These are phyloP conservation scores for Microplitis manilae DNA, from an alignment of 2,888 invertebrate species.

Conservation along the genomic window DNA sequence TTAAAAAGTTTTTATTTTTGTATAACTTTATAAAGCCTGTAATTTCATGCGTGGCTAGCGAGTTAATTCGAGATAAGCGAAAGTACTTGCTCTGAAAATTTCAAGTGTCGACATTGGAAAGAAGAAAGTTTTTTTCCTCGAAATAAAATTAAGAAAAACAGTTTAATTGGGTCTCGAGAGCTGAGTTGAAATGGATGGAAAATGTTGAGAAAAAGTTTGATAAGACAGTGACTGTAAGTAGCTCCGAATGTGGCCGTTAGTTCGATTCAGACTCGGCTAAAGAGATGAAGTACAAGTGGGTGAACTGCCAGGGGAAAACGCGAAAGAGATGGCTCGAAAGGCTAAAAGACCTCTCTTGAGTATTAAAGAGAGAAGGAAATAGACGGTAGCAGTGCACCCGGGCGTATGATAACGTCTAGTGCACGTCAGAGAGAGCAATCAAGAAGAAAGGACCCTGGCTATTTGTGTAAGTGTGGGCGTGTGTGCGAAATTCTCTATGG, in stretches of 20 bases:
- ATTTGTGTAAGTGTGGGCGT: neutral
- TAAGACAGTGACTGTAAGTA: slow-evolving; percentile 9
- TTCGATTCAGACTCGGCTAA: slow-evolving; percentile 8
- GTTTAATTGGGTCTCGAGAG: neutral
- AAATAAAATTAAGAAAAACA: slow-evolving; percentile 3
- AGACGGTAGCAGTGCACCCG: slow-evolving; percentile 6
- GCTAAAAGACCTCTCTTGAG: slow-evolving; percentile 9
- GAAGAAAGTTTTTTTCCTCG: neutral
- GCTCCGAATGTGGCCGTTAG: slow-evolving; percentile 6
- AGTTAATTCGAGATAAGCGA: neutral
- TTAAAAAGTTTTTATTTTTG: slow-evolving; percentile 11
- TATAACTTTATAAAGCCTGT: slow-evolving; percentile 8
- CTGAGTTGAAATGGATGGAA: neutral
- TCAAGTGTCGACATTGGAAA: neutral
- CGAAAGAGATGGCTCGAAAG: neutral
- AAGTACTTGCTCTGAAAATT: slow-evolving; percentile 3
- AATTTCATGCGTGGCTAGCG: slow-evolving; percentile 38
- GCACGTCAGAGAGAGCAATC: slow-evolving; percentile 5
- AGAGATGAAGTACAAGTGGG: neutral
- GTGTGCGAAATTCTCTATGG: neutral
- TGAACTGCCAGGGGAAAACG: neutral
- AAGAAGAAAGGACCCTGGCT: slow-evolving; percentile 12
- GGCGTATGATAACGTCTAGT: slow-evolving; percentile 28
- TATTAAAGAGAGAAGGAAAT: neutral
- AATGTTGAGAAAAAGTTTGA: neutral